Percentiles rank a stretch among this genome's conserved stretches.
Evolutionary conservation across 1,140 invertebrate genomes (phyloP).

Genomic region (Babylonia areolata): DNA sequence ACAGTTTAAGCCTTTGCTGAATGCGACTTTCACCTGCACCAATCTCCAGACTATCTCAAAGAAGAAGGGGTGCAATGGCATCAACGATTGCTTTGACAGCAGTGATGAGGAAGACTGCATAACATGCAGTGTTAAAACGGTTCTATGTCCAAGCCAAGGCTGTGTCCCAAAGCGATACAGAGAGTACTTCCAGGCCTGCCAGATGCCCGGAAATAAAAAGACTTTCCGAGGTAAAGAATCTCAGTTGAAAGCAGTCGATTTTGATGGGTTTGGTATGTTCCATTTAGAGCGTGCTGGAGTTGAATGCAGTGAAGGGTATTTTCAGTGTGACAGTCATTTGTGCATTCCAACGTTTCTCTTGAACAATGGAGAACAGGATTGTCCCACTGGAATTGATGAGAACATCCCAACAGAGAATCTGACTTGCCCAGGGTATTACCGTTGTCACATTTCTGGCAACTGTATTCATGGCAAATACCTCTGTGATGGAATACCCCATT

Average conservation of each 20-base stretch:
- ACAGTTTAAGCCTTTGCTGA: neutral
- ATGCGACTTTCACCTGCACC: slow-evolving; percentile 2
- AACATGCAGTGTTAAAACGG: slow-evolving; percentile 6
- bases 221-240: neutral
- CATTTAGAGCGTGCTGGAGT: neutral
- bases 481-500: slow-evolving; percentile 38
- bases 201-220: neutral
- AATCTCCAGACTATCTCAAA: slow-evolving; percentile 8
- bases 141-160: slow-evolving; percentile 21
- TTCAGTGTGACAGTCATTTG: slow-evolving; percentile 20
- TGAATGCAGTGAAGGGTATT: slow-evolving; percentile 9
- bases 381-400: slow-evolving; percentile 40
- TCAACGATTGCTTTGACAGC: slow-evolving; percentile 37
- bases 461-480: slow-evolving; percentile 36
- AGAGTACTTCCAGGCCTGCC: slow-evolving; percentile 20
- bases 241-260: neutral
- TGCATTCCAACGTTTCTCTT: slow-evolving; percentile 41
- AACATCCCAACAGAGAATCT: neutral
- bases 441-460: slow-evolving; percentile 22
- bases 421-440: slow-evolving; percentile 30
- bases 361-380: slow-evolving; percentile 41
- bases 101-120: slow-evolving; percentile 41
- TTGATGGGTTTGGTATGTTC: slow-evolving; percentile 39
- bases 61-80: slow-evolving; percentile 25
- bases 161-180: slow-evolving; percentile 22